These are phyloP conservation scores for Tenthredo scrophulariae DNA, from an alignment of 2,888 invertebrate genomes.

Conservation along the genomic window DNA sequence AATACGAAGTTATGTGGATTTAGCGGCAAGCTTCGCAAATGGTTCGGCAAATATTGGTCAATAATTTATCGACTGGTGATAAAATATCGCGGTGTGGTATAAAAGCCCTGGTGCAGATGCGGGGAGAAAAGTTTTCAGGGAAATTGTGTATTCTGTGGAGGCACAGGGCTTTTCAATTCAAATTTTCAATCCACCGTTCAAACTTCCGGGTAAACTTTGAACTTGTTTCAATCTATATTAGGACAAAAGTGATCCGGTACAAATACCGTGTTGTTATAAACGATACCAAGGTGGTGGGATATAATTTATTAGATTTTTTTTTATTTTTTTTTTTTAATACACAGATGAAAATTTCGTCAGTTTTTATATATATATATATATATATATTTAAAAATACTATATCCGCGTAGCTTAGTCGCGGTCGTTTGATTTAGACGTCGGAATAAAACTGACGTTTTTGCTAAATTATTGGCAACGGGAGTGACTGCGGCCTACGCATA, in stretches of 20 bases:
- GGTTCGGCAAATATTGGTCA: slow-evolving; percentile 42
- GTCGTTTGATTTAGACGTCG: slow-evolving; percentile 48
- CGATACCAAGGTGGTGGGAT: neutral
- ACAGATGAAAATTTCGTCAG: slow-evolving; percentile 6
- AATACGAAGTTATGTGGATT: slow-evolving; percentile 52
- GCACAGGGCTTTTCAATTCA: slow-evolving; percentile 27
- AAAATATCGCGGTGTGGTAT: slow-evolving; percentile 21
- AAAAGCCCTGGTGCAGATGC: neutral
- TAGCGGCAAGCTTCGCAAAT: slow-evolving; percentile 29
- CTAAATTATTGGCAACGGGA: slow-evolving; percentile 49
- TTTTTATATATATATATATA: neutral
- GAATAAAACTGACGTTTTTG: slow-evolving; percentile 37
- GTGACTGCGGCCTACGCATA: slow-evolving; percentile 43
- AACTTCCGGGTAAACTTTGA: slow-evolving; percentile 9
- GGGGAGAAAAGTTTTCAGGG: slow-evolving; percentile 17
- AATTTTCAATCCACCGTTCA: slow-evolving; percentile 44
- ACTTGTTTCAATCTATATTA: slow-evolving; percentile 32
- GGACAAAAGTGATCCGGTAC: slow-evolving; percentile 18
- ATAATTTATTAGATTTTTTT: neutral
- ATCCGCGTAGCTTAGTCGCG: slow-evolving; percentile 4
- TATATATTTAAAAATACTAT: slow-evolving; percentile 10
- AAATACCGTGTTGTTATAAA: neutral
- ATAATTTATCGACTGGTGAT: slow-evolving; percentile 49
- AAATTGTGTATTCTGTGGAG: slow-evolving; percentile 39
- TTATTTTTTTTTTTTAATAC: neutral